These are phyloP conservation scores for Tauraco hartlaubi DNA, from an alignment of 2,797 vertebrate species.

Conservation along the genomic window DNA sequence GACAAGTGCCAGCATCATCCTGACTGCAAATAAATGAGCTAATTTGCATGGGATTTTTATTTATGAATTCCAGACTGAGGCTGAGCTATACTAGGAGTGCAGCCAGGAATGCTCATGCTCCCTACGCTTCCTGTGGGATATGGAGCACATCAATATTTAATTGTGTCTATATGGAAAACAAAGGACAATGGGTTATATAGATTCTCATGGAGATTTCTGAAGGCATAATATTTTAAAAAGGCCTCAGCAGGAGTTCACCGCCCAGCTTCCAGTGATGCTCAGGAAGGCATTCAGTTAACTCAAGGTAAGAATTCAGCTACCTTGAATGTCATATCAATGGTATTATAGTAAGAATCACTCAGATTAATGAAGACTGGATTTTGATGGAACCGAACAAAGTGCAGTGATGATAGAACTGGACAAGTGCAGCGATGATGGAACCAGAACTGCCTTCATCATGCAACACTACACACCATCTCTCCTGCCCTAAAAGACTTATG, in stretches of 20 bases:
- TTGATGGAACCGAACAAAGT: no score
- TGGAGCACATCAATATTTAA: background rate
- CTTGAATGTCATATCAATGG: no score
- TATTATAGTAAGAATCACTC: no score
- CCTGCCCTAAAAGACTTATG: no score
- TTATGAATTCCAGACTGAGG: conserved; percentile 70
- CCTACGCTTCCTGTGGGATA: background rate
- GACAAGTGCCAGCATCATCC: conserved; percentile 36
- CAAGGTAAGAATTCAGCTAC: background rate
- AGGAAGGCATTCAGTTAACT: background rate
- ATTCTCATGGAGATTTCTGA: background rate
- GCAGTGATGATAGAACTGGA: no score
- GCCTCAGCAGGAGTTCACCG: background rate
- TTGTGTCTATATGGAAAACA: background rate
- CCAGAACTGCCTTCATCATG: no score
- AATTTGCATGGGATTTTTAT: conserved; percentile 57
- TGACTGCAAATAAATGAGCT: conserved; percentile 64
- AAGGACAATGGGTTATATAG: background rate
- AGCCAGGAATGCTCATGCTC: conserved; percentile 20
- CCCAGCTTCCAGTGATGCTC: background rate
- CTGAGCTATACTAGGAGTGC: background rate
- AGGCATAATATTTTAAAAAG: background rate
- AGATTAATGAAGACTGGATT: no score
- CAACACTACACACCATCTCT: no score
- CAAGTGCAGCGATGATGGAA: no score